Evolutionary conservation across 1,140 invertebrate genomes (phyloP).

Genomic region (Listronotus oregonensis): DNA sequence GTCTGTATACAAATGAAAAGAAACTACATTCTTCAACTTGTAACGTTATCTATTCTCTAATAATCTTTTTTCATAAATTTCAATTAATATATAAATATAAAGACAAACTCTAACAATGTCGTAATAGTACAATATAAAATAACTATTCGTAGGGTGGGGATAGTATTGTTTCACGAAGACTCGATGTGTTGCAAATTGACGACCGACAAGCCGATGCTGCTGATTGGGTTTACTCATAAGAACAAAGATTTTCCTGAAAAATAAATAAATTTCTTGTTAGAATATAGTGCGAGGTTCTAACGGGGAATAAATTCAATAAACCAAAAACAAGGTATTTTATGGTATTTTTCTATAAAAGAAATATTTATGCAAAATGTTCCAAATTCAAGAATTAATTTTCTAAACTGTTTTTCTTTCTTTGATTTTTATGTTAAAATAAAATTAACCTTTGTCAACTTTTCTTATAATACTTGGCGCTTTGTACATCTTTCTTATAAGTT

Average conservation of each 20-base stretch:
- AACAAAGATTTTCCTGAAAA: conserved; percentile 19
- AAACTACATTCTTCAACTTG: conserved; percentile 14
- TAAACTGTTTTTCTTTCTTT: too few species aligned
- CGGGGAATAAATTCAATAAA: too few species aligned
- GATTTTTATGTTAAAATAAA: too few species aligned
- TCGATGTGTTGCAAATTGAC: conserved; percentile 35
- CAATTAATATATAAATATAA: conserved; percentile 51
- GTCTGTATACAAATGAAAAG: background rate
- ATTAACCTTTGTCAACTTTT: too few species aligned
- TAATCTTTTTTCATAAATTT: conserved; percentile 20
- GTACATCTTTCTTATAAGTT: too few species aligned
- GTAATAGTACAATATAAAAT: conserved; percentile 45
- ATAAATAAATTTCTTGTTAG: too few species aligned
- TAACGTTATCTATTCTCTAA: conserved; percentile 33
- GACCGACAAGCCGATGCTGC: background rate
- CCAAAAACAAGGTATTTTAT: too few species aligned
- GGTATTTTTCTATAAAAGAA: too few species aligned
- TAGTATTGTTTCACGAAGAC: conserved; percentile 28
- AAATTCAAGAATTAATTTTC: too few species aligned
- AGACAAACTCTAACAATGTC: conserved; percentile 51
- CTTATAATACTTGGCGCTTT: too few species aligned
- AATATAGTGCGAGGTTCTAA: too few species aligned
- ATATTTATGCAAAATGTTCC: too few species aligned
- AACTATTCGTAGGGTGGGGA: conserved; percentile 40
- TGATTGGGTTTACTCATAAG: background rate